phyloP scores from a whole-genome alignment of 1,140 invertebrate species.

The Aphis craccivora region DNA sequence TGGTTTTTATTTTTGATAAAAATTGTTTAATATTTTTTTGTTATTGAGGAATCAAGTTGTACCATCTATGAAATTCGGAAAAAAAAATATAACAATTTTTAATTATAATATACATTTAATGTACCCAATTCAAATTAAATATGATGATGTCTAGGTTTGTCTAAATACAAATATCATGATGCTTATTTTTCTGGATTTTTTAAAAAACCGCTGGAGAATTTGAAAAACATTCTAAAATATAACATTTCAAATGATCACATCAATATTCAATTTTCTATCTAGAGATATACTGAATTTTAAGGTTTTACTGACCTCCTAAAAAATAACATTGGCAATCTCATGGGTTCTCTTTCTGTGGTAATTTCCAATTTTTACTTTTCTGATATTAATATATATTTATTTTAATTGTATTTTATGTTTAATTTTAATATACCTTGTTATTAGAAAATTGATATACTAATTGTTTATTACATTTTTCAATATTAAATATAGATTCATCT shows the following conservation, averaged over 20 bases:
- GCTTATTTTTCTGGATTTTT: background rate
- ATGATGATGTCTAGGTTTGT: background rate
- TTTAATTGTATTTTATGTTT: no score
- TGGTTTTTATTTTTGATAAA: background rate
- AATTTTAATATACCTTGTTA: no score
- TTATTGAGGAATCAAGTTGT: background rate
- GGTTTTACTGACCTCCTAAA: background rate
- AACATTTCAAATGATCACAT: background rate
- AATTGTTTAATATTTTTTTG: background rate
- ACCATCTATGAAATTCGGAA: background rate
- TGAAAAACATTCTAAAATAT: background rate
- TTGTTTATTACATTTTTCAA: slow-evolving; percentile 57
- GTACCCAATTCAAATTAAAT: background rate
- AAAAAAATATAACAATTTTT: background rate
- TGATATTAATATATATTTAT: background rate
- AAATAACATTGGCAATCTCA: background rate
- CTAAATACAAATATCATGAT: background rate
- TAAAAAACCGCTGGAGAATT: background rate
- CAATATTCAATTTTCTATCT: background rate
- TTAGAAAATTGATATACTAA: background rate
- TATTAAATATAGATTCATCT: slow-evolving; percentile 66
- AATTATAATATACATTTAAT: background rate
- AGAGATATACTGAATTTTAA: background rate
- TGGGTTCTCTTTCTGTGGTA: no score
- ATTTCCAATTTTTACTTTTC: background rate